Conservation (phyloP, 2,113 vertebrate genomes). For the Etia nguti region DNA sequence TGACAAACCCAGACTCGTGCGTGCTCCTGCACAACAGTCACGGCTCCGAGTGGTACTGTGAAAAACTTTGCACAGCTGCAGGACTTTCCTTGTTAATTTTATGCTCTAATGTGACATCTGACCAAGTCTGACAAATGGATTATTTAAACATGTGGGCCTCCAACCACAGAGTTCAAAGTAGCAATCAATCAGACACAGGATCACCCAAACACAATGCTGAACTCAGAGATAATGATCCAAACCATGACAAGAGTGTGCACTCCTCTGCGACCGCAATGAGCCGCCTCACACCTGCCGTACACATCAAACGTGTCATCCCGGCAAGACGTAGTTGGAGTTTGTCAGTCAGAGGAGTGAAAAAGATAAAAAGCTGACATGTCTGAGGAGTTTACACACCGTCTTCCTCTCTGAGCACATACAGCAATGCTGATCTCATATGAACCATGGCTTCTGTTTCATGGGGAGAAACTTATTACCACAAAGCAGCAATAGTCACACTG, state of each 20-base stretch:
- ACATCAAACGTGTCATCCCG: not conserved
- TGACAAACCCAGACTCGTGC: not conserved
- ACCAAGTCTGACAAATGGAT: not conserved
- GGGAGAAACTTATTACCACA: not conserved
- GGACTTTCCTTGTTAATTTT: not conserved
- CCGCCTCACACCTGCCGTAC: not conserved
- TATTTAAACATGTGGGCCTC: not conserved
- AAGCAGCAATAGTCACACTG: rapidly evolving
- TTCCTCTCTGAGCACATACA: rapidly evolving
- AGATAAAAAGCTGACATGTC: not conserved
- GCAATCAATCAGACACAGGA: not conserved
- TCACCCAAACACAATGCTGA: not conserved
- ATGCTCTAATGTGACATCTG: not conserved
- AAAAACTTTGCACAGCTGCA: not conserved
- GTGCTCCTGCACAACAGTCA: not conserved
- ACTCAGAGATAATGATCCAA: not conserved
- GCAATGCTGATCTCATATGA: rapidly evolving
- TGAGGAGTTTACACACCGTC: not conserved
- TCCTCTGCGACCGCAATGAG: not conserved
- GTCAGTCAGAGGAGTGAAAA: not conserved
- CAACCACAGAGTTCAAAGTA: not conserved
- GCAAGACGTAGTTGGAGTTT: not conserved
- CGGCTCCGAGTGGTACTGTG: not conserved
- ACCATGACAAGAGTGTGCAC: rapidly evolving
- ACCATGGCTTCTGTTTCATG: not conserved